A percentile compares a stretch with the other conserved stretches of the same genome.
phyloP scores from a whole-genome alignment of 1,140 invertebrate species.

The Drosophila navojoa region DNA sequence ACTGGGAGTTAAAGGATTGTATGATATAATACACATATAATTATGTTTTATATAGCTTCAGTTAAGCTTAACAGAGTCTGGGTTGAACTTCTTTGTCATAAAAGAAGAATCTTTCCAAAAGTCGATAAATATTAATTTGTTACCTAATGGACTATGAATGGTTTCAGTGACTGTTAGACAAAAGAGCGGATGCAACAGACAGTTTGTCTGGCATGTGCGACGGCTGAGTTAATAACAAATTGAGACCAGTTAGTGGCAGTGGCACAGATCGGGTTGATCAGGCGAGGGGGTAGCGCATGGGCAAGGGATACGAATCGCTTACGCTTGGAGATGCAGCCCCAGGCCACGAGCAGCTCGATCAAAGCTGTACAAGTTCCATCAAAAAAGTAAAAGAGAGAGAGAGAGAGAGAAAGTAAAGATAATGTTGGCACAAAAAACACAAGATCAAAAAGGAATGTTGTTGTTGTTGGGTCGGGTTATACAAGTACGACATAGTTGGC shows the following conservation, averaged over 20 bases:
- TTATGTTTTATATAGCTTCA: too few species aligned
- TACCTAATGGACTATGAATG: background rate
- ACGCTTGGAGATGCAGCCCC: conserved; percentile 61
- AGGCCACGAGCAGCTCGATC: conserved; percentile 52
- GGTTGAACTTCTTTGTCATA: too few species aligned
- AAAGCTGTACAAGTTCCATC: conserved; percentile 41
- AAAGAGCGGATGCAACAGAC: too few species aligned
- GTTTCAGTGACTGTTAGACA: too few species aligned
- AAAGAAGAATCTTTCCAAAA: too few species aligned
- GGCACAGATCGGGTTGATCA: background rate
- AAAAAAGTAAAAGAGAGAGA: conserved; percentile 11
- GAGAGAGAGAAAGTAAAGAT: background rate
- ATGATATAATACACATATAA: too few species aligned
- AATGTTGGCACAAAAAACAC: background rate
- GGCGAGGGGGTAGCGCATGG: background rate
- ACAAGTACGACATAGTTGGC: background rate
- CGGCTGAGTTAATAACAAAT: conserved; percentile 1
- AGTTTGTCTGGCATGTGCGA: too few species aligned
- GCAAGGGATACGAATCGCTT: conserved; percentile 47
- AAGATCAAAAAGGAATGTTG: background rate
- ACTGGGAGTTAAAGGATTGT: too few species aligned
- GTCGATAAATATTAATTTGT: too few species aligned
- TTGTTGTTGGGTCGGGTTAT: too few species aligned
- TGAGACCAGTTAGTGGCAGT: too few species aligned
- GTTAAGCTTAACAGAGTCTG: too few species aligned